Evolutionary conservation across 1,140 invertebrate genomes (phyloP).

Genomic region (Neodiprion virginianus): DNA sequence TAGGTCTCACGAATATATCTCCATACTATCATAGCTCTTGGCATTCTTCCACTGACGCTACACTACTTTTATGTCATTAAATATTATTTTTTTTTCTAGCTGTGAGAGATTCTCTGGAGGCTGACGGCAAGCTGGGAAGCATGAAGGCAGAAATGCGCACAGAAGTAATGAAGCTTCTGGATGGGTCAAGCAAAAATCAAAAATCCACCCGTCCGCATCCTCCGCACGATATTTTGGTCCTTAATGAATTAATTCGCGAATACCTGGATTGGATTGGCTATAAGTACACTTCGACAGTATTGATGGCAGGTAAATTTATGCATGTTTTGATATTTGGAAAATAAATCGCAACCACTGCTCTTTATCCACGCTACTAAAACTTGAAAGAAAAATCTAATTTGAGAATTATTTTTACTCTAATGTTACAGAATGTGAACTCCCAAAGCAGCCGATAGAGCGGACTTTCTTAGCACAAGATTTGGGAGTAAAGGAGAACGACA

Average conservation of each 20-base stretch:
- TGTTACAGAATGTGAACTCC: conserved; percentile 55
- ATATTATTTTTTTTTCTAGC: conserved; percentile 40
- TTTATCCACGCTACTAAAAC: not conserved
- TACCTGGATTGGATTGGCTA: conserved; percentile 63
- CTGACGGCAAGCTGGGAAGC: conserved; percentile 50
- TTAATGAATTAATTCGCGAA: conserved; percentile 61
- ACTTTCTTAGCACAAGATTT: conserved; percentile 49
- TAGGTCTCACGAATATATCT: too few relatives aligned
- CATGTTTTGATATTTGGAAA: conserved; percentile 13
- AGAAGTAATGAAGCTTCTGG: conserved; percentile 56
- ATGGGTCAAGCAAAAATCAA: conserved; percentile 41
- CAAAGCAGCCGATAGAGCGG: conserved; percentile 51
- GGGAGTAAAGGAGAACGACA: conserved; percentile 49
- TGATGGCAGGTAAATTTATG: conserved; percentile 49
- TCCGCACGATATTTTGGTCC: conserved; percentile 48
- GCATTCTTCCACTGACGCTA: not conserved
- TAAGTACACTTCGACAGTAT: conserved; percentile 54
- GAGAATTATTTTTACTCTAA: too few relatives aligned
- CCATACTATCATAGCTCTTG: too few relatives aligned
- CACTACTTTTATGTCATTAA: conserved; percentile 10
- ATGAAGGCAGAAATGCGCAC: conserved; percentile 59
- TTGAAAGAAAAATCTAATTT: too few relatives aligned
- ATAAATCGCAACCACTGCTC: not conserved
- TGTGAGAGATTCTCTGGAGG: conserved; percentile 55
- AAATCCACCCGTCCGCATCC: conserved; percentile 41